A percentile compares a stretch with the other conserved stretches of the same genome.
Evolutionary conservation across 2,113 vertebrate species (phyloP).

Genomic region (Cryptomyrus ogoouensis): DNA sequence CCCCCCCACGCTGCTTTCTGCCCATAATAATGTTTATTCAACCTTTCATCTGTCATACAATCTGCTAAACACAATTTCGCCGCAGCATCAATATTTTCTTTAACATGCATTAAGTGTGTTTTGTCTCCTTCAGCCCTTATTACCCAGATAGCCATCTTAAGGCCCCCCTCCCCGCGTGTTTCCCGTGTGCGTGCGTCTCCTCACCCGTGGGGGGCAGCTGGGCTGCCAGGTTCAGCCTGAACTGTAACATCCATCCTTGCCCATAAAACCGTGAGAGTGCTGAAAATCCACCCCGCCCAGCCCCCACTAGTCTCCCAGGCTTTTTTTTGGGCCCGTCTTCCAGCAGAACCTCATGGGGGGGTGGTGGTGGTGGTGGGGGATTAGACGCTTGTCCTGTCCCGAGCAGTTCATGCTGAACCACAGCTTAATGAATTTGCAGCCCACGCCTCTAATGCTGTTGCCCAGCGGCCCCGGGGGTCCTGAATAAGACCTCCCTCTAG

Average conservation of each 20-base stretch:
- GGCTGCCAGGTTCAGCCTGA: background rate
- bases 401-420: constrained; percentile 18
- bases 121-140: constrained; percentile 8
- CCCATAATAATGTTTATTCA: constrained; percentile 11
- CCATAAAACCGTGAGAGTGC: background rate
- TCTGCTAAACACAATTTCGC: background rate
- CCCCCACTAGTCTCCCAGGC: background rate
- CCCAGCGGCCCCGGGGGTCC: background rate
- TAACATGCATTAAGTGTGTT: constrained; percentile 17
- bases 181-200: background rate
- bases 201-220: background rate
- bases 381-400: background rate
- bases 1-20: background rate
- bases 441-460: background rate
- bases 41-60: constrained; percentile 16
- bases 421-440: background rate
- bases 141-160: constrained; percentile 5
- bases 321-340: background rate
- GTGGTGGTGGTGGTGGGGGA: background rate
- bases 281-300: too few relatives aligned
- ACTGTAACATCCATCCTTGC: background rate
- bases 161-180: background rate
- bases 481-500: constrained; percentile 19
- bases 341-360: background rate
- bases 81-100: constrained; percentile 15